Conservation (phyloP, 30 jellyfish, hydroid and myxozoan genomes). For the Nemopilema nomurai region DNA sequence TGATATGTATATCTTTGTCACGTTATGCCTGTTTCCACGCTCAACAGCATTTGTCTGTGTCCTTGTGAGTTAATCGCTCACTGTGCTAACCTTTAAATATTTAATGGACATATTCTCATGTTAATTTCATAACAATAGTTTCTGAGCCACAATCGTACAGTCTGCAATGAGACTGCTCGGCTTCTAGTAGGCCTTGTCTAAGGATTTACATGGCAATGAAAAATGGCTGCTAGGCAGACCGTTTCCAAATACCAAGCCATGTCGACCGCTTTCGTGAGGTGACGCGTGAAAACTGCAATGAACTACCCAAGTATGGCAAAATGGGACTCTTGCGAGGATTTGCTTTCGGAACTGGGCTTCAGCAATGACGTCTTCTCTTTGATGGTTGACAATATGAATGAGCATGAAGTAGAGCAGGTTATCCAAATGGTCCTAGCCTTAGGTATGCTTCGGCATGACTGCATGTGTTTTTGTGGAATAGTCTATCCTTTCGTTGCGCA, state of each 20-base stretch:
- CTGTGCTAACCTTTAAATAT: not conserved
- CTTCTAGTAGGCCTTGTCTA: not conserved
- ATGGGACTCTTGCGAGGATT: conserved; percentile 25
- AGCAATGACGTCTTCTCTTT: conserved; percentile 27
- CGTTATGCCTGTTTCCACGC: too few relatives aligned
- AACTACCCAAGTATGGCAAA: not conserved
- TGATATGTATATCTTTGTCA: too few relatives aligned
- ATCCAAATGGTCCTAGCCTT: conserved; percentile 35
- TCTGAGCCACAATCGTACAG: not conserved
- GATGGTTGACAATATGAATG: conserved; percentile 51
- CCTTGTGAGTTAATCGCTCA: not conserved
- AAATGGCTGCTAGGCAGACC: not conserved
- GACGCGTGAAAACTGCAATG: not conserved
- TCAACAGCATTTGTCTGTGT: not conserved
- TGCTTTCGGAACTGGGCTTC: conserved; percentile 37
- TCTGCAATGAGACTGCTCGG: not conserved
- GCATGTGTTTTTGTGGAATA: too few relatives aligned
- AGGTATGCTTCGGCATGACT: conserved; percentile 44
- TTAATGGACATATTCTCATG: not conserved
- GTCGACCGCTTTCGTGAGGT: not conserved
- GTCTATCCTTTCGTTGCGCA: too few relatives aligned
- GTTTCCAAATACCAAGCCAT: not conserved
- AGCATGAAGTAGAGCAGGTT: conserved; percentile 47
- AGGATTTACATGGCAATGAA: not conserved
- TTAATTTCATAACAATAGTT: not conserved